Evolutionary conservation across 2,797 vertebrate genomes (phyloP).

Genomic region (Anas bernieri): DNA sequence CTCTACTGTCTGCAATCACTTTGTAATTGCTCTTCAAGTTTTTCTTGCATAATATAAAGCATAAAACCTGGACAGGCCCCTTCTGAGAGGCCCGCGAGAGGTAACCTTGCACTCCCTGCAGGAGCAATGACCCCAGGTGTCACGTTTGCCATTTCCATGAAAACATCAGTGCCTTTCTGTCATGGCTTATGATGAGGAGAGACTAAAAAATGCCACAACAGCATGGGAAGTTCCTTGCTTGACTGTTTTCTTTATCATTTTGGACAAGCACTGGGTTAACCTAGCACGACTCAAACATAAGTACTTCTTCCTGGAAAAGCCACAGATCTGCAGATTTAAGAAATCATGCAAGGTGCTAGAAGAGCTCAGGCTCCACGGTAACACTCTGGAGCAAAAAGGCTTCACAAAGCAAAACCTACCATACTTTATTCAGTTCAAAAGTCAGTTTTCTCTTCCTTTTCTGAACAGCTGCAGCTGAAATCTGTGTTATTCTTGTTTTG

Average conservation of each 20-base stretch:
- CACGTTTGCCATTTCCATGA: not conserved
- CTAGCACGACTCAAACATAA: not conserved
- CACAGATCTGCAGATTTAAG: not conserved
- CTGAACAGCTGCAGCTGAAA: not conserved
- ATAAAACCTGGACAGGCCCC: accelerated
- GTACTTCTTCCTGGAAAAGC: not conserved
- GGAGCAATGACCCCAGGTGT: not conserved
- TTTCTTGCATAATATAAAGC: accelerated
- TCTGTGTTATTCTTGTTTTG: accelerated
- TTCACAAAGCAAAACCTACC: not conserved
- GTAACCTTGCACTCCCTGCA: accelerated
- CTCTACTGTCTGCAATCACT: accelerated
- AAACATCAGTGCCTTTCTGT: not conserved
- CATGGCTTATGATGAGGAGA: accelerated
- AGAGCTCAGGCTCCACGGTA: not conserved
- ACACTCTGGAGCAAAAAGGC: not conserved
- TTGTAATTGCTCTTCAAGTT: not conserved
- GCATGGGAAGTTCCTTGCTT: not conserved
- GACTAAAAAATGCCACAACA: not conserved
- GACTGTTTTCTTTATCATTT: not conserved
- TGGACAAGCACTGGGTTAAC: not conserved
- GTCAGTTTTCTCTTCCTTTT: not conserved
- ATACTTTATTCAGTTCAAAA: not conserved
- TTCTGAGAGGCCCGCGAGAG: not conserved
- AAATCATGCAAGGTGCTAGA: accelerated